These are phyloP conservation scores for Melitaea cinxia DNA, from an alignment of 1,140 invertebrate genomes.

Conservation along the genomic window DNA sequence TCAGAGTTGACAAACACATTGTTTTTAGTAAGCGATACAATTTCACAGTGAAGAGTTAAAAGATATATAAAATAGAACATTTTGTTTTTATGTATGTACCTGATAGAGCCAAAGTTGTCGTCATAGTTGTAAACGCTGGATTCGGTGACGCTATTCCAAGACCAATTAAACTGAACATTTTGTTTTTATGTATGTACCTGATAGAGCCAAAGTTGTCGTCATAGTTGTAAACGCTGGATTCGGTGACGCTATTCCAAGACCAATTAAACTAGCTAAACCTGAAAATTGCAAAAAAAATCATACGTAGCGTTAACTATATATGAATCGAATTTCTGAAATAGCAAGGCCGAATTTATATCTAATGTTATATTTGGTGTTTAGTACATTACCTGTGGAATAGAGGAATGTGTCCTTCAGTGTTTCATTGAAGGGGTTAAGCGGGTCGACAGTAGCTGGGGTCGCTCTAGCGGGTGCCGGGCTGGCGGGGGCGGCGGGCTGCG, in stretches of 20 bases:
- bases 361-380: no score
- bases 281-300: slow-evolving; percentile 32
- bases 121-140: slow-evolving; percentile 92
- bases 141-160: slow-evolving; percentile 91
- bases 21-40: no score
- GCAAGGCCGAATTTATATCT: no score
- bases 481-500: slow-evolving; percentile 79
- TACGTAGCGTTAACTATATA: not conserved
- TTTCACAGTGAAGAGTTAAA: no score
- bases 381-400: slow-evolving; percentile 88
- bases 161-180: slow-evolving; percentile 84
- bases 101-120: slow-evolving; percentile 91
- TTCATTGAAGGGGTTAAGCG: slow-evolving; percentile 80
- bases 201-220: slow-evolving; percentile 92
- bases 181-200: slow-evolving; percentile 77
- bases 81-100: no score
- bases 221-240: slow-evolving; percentile 93
- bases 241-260: slow-evolving; percentile 89
- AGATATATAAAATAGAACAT: no score
- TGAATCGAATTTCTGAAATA: not conserved
- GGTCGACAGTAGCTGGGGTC: slow-evolving; percentile 55
- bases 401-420: slow-evolving; percentile 86
- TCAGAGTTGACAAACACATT: no score
- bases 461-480: slow-evolving; percentile 77
- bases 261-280: slow-evolving; percentile 87